Evolutionary conservation across 2,888 invertebrate genomes (phyloP), one percentile per base, ranked within the genome.

Genomic region (Neuroscelio doddi): DNA sequence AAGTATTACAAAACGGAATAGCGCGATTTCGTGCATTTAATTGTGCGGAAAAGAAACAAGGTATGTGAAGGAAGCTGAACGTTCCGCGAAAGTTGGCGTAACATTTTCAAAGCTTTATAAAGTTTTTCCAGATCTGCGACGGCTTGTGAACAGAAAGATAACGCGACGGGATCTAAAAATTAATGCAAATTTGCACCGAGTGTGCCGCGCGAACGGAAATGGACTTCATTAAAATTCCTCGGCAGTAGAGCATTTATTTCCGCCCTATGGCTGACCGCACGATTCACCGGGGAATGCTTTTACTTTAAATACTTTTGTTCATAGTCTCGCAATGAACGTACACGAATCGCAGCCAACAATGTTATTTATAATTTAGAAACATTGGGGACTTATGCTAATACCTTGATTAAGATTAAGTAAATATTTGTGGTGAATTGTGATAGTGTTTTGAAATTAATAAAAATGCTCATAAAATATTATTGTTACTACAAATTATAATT

Each of bases 141-240:
- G 34, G 4, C 14, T 3, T 16, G 34, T 29, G 46, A 21, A 42
- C 38, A 46, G 49, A 53, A 64, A 56, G 64, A 59, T 56, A 59
- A 51, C 64, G 38, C 27, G 14, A 17, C 16, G 36, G 9, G 38
- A 56, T 44, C 38, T 17, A 42, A 64, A 71, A 70, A 71, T 72
- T 64, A 71, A 72, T 69, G 70, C 67, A 69, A 70, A 71, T 70
- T 63, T 26, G 58, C 45, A 34, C 29, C 44, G 45, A 32, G 44
- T 49, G 50, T 51, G 55, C 21, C 55, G 63, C 55, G 45, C 59
- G 63, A 67, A 64, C 45, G 59, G 68, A 66, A 64, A 58, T 58
- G 59, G 69, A 75, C 70, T 77, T 76, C 68, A 75, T 78, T 78
- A 77, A 76, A 77, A 78, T 76, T 74, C 75, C 73, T 62, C 64